Conservation (phyloP, 2,797 vertebrate species). For the Rhincodon typus region DNA sequence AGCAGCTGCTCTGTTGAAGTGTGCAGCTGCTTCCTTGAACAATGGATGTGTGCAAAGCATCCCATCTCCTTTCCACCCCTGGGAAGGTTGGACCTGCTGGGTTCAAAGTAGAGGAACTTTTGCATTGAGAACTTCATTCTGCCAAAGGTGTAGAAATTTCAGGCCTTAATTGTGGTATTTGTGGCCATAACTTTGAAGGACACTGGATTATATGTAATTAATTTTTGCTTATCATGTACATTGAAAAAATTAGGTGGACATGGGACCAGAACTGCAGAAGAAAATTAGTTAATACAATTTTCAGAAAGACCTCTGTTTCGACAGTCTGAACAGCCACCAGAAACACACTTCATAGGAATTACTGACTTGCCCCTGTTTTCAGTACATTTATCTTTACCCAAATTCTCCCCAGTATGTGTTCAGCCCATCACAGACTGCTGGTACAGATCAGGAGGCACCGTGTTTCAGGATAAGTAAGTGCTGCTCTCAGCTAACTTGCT, state of each 20-base stretch:
- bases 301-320: not conserved
- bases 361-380: too few relatives aligned
- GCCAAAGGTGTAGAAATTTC: not conserved
- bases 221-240: too few relatives aligned
- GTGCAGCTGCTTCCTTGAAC: too few relatives aligned
- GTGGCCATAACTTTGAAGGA: not conserved
- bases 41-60: too few relatives aligned
- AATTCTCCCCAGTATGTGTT: not conserved
- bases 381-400: not conserved
- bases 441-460: not conserved
- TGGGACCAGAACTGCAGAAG: not conserved
- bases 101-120: too few relatives aligned
- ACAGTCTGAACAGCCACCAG: not conserved
- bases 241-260: not conserved
- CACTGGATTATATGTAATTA: not conserved
- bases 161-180: not conserved
- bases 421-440: not conserved
- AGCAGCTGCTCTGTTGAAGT: too few relatives aligned
- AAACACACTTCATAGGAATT: not conserved
- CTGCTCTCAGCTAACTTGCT: not conserved
- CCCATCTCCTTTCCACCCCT: too few relatives aligned
- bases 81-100: too few relatives aligned
- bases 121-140: too few relatives aligned
- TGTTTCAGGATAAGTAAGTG: not conserved
- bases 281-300: not conserved